phyloP scores from a whole-genome alignment of 2,888 invertebrate species.

The Leptarthrus brevirostris region DNA sequence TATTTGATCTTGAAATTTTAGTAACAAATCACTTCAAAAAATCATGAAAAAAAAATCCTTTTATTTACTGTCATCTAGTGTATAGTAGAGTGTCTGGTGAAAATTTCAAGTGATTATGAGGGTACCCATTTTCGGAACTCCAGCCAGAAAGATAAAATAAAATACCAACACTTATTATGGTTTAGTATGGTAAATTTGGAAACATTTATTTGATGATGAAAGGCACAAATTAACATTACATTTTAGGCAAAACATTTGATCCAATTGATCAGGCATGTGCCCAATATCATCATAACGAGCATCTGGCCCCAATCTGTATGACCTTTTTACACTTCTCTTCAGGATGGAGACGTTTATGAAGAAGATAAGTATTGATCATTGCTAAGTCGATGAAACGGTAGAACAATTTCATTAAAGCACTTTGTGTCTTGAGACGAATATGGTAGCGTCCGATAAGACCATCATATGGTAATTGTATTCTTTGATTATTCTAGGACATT shows the following conservation, averaged over 20 bases:
- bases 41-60: no score
- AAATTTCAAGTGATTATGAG: no score
- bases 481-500: conserved; percentile 32
- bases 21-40: no score
- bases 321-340: no score
- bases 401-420: conserved; percentile 38
- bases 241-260: no score
- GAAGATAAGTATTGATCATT: conserved; percentile 47
- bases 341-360: conserved; percentile 3
- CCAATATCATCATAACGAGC: not conserved
- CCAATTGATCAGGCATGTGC: not conserved
- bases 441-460: conserved; percentile 46
- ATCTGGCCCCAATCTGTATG: conserved; percentile 2
- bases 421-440: conserved; percentile 43
- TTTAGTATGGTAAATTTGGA: conserved; percentile 11
- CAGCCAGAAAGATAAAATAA: no score
- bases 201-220: not conserved
- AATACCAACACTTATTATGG: no score
- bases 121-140: no score
- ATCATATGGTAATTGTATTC: conserved; percentile 47
- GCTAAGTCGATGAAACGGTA: conserved; percentile 42
- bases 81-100: no score
- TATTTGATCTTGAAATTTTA: no score
- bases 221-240: no score
- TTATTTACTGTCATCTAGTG: no score